These are phyloP conservation scores for Atrichornis clamosus DNA, from an alignment of 2,113 vertebrate genomes.

Conservation along the genomic window DNA sequence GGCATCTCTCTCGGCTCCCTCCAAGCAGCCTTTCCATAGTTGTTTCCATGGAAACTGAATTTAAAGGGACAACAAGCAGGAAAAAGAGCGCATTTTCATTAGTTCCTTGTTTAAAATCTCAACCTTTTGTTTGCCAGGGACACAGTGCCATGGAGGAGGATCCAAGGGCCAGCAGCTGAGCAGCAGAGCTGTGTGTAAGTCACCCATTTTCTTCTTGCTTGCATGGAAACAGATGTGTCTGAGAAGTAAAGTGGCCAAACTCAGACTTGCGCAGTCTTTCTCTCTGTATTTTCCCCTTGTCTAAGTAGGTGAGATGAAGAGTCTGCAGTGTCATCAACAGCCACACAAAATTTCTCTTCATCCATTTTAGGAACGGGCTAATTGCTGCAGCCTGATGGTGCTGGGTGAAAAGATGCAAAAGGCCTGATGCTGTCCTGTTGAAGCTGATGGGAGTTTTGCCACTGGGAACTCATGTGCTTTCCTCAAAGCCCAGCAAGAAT, in stretches of 20 bases:
- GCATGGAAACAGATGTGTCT: neutral
- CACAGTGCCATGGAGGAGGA: neutral
- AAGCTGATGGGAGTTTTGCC: neutral
- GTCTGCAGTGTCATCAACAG: neutral
- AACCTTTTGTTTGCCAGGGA: neutral
- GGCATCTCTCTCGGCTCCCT: neutral
- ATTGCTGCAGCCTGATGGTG: neutral
- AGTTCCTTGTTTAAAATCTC: constrained; percentile 38
- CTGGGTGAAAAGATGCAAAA: neutral
- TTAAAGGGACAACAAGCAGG: constrained; percentile 21
- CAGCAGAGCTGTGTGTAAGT: neutral
- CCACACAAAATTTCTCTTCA: neutral
- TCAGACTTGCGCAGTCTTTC: neutral
- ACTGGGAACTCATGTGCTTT: rapidly evolving
- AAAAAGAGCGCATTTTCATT: constrained; percentile 22
- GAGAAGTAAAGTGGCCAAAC: neutral
- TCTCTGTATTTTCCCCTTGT: neutral
- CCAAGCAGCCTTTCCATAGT: neutral
- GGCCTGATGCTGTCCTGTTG: neutral
- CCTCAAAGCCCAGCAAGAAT: neutral
- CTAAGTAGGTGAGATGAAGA: neutral
- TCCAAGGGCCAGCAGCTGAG: neutral
- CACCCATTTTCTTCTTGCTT: neutral
- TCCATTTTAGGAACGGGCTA: rapidly evolving
- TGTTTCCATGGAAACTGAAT: constrained; percentile 51